These are phyloP conservation scores for Nephila pilipes DNA, from an alignment of 1,140 invertebrate species.

Conservation along the genomic window DNA sequence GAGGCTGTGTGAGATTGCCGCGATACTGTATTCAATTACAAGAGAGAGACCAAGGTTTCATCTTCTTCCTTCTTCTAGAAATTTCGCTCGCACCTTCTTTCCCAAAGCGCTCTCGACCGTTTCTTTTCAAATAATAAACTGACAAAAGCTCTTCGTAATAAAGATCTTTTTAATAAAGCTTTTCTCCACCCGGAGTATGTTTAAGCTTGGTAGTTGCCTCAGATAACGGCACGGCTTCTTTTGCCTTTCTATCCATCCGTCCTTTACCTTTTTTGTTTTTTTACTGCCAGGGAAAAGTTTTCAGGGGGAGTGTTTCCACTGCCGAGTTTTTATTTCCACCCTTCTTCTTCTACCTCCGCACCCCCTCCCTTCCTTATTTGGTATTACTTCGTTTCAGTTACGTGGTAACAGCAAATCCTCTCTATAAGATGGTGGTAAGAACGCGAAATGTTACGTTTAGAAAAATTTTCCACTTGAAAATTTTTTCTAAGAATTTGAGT, in stretches of 20 bases:
- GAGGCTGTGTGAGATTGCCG: not conserved
- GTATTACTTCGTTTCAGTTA: constrained; percentile 53
- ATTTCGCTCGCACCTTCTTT: constrained; percentile 34
- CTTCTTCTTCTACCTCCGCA: not conserved
- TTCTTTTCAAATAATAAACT: constrained; percentile 77
- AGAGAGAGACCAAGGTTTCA: constrained; percentile 29
- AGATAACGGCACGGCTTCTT: constrained; percentile 22
- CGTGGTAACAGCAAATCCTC: too few species aligned
- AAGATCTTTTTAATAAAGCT: constrained; percentile 77
- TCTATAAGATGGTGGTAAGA: too few species aligned
- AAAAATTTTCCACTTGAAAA: too few species aligned
- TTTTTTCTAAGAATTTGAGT: too few species aligned
- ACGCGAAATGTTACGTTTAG: too few species aligned
- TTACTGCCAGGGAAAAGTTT: constrained; percentile 53
- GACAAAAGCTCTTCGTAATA: constrained; percentile 76
- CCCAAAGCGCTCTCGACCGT: constrained; percentile 56
- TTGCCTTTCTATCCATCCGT: constrained; percentile 21
- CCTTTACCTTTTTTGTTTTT: not conserved
- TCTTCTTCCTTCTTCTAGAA: constrained; percentile 31
- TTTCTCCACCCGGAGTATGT: constrained; percentile 40
- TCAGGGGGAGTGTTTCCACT: constrained; percentile 52
- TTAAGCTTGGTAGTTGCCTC: constrained; percentile 55
- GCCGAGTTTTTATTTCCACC: constrained; percentile 33
- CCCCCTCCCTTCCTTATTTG: not conserved
- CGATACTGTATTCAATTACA: constrained; percentile 71